These are phyloP conservation scores for Mactromeris polynyma DNA, from an alignment of 2,888 invertebrate species.

Conservation along the genomic window DNA sequence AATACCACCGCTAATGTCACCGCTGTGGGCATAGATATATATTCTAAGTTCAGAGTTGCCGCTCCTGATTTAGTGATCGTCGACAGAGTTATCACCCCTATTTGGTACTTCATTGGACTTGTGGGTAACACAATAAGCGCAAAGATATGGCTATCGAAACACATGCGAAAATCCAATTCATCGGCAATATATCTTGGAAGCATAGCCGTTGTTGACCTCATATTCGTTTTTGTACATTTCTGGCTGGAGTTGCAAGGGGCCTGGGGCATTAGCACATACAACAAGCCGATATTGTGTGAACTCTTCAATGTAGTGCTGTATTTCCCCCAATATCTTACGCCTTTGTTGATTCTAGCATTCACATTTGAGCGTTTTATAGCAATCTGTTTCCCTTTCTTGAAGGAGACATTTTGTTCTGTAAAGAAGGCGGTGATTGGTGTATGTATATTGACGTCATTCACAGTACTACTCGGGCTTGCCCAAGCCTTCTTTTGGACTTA, in stretches of 20 bases:
- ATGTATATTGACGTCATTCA: constrained; percentile 70
- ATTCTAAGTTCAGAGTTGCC: constrained; percentile 58
- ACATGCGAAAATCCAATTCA: constrained; percentile 85
- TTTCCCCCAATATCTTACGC: constrained; percentile 84
- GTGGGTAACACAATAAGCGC: constrained; percentile 85
- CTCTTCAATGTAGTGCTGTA: constrained; percentile 81
- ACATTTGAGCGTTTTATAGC: constrained; percentile 86
- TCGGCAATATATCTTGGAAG: constrained; percentile 86
- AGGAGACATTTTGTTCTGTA: constrained; percentile 84
- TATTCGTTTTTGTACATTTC: constrained; percentile 83
- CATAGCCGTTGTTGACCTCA: constrained; percentile 83
- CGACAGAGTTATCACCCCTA: constrained; percentile 84
- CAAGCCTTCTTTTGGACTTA: constrained; percentile 86
- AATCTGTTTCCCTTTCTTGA: constrained; percentile 83
- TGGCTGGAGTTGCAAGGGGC: constrained; percentile 84
- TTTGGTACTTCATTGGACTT: constrained; percentile 85
- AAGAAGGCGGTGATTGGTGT: constrained; percentile 81
- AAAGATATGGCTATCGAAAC: constrained; percentile 84
- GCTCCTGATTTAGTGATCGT: constrained; percentile 80
- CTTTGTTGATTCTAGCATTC: constrained; percentile 85
- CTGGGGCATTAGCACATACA: constrained; percentile 82
- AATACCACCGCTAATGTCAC: neutral
- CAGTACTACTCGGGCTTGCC: constrained; percentile 71
- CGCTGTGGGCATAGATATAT: constrained; percentile 14
- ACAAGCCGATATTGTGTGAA: constrained; percentile 80